Conservation (phyloP, 2,797 vertebrate genomes). For the Psittacula derbiana region DNA sequence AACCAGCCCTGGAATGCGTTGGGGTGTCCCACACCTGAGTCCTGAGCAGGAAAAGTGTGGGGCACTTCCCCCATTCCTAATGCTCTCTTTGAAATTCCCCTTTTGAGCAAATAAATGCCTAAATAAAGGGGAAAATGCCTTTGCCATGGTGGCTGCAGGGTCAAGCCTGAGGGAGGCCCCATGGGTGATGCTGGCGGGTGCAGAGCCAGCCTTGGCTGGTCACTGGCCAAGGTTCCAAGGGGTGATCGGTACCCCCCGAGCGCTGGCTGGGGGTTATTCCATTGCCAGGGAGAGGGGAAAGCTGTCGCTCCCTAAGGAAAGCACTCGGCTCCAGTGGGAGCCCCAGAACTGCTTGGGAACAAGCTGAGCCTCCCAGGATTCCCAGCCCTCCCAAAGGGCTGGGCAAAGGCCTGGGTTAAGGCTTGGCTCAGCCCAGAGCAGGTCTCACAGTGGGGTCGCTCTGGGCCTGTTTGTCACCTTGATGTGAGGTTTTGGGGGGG, state of each 20-base stretch:
- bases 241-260: fast-evolving
- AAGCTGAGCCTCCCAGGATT: background rate
- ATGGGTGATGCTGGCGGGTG: fast-evolving
- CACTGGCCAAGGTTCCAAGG: fast-evolving
- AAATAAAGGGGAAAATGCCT: background rate
- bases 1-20: background rate
- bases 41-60: background rate
- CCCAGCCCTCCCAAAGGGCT: background rate
- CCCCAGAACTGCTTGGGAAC: background rate
- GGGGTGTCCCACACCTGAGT: fast-evolving
- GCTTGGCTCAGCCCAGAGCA: background rate
- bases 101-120: background rate
- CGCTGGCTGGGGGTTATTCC: background rate
- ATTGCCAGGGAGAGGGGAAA: background rate
- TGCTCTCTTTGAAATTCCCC: background rate
- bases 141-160: fast-evolving
- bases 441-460: fast-evolving
- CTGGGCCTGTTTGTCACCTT: fast-evolving
- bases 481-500: background rate
- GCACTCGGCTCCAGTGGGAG: background rate
- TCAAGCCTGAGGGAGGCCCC: background rate
- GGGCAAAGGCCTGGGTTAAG: background rate
- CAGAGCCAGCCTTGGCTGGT: background rate
- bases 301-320: background rate
- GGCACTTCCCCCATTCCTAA: background rate